Evolutionary conservation across 1,140 invertebrate genomes (phyloP), one percentile per base, ranked within the genome.

Genomic region (Zophobas morio): DNA sequence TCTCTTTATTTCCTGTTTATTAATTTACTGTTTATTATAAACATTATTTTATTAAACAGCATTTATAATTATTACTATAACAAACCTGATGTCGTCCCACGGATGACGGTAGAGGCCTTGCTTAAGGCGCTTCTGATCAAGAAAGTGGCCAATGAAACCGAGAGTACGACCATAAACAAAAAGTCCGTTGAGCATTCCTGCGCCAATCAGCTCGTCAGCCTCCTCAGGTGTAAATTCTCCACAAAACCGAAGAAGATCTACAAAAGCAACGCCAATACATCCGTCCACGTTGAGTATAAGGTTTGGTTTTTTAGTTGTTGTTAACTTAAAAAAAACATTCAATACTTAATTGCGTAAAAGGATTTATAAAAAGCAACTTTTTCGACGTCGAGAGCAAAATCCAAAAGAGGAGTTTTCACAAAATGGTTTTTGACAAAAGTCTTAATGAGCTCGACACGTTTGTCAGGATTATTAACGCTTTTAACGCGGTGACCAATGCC

Each of bases 51-150:
- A n/a, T n/a, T n/a, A n/a, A n/a, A n/a, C n/a, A n/a, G n/a, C n/a
- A n/a, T n/a, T n/a, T n/a, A n/a, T n/a, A n/a, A n/a, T n/a, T n/a
- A n/a, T n/a, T n/a, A n/a, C n/a, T n/a, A n/a, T n/a, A n/a, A 99
- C 96, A 86, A 99, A 99, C 2, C 96, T 98, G 87, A 99, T 99
- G 86, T 99, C 99, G 87, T 99, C 99, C 98, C 98, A 99, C 8
- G 99, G 99, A 88, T 99, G 98, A 81, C 99, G 93, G 88, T 99
- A 99, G 2, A 99, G 90, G 6, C 98, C 98, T 90, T 99, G 99
- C 86, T 99, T 99, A 87, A 99, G 90, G 79, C 98, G 90, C 88
- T 98, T 99, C 88, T 99, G 99, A 88, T 99, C 99, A 89, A 99
- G 92, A 84, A 95, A 99, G 87, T 99, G 99, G 57, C 98, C 98